Evolutionary conservation across 2,888 invertebrate genomes (phyloP), one percentile per base, ranked within the genome.

Genomic region (Deilephila elpenor): DNA sequence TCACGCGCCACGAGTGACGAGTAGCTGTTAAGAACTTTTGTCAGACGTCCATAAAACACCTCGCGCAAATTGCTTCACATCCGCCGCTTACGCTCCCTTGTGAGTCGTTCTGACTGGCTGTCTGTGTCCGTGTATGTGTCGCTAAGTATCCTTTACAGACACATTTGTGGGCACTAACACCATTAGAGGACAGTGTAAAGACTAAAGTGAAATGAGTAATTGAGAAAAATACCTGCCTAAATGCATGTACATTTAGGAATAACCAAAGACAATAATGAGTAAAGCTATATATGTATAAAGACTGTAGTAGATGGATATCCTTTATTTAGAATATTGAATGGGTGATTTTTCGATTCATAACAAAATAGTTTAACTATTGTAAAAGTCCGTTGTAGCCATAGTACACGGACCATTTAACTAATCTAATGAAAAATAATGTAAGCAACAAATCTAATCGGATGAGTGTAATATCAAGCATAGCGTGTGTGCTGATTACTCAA

Each of bases 21-120:
- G 62, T 19, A 32, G n/a, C n/a, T 72, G 19, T 53, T 62, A 62
- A 14, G 67, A 67, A 67, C 67, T 62, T n/a, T 76, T 67, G 71
- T 71, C 44, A 71, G 59, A 5, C 32, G 51, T 61, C n/a, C 53
- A 64, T 51, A 67, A 67, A 67, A 67, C 67, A 67, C 51, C 51
- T 67, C 51, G 67, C 51, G 67, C 67, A 67, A 67, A 67, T 67
- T 67, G 51, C 44, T 25, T 61, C 67, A 71, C 60, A 71, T 71
- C 71, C 71, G 71, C 60, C 60, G 60, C 60, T 29, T 19, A 37
- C 44, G 44, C 20, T 71, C 19, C 20, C 67, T 25, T 51, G 67
- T 67, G 25, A 6, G 67, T 67, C 67, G 67, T 51, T 67, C 44
- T 51, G 56, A 56, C 19, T 56, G 56, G 14, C 44, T 44, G 44